These are phyloP conservation scores for Natator depressus DNA, from an alignment of 2,113 vertebrate species.

Conservation along the genomic window DNA sequence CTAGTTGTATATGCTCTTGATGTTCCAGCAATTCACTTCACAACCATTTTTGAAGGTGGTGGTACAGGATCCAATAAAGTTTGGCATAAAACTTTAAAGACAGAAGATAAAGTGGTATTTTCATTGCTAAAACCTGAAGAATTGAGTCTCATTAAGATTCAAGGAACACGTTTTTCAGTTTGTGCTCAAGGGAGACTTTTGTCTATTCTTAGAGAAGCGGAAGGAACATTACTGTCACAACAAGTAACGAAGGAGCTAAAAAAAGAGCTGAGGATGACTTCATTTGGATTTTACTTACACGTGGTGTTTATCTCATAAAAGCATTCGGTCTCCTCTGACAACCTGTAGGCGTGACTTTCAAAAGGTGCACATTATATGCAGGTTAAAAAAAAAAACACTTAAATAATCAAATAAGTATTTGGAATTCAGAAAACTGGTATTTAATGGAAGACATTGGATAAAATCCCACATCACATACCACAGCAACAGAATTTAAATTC, in stretches of 20 bases:
- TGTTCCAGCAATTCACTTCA: neutral
- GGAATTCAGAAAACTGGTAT: neutral
- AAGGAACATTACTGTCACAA: constrained; percentile 57
- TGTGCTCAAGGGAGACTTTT: constrained; percentile 36
- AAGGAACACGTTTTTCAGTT: constrained; percentile 9
- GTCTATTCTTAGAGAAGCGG: constrained; percentile 67
- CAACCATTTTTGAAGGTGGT: neutral
- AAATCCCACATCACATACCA: neutral
- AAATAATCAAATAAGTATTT: neutral
- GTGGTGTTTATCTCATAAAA: neutral
- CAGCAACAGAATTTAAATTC: neutral
- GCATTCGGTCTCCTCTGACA: constrained; percentile 17
- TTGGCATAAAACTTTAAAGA: neutral
- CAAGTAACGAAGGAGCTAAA: constrained; percentile 67
- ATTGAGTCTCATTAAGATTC: neutral
- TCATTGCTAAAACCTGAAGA: neutral
- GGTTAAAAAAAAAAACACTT: neutral
- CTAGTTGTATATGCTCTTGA: neutral
- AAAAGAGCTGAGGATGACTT: constrained; percentile 10
- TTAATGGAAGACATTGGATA: neutral
- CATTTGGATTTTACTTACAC: constrained; percentile 18
- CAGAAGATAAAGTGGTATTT: neutral
- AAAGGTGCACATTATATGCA: neutral
- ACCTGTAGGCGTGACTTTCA: neutral
- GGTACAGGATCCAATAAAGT: neutral